A percentile compares a stretch with the other conserved stretches of the same genome.
Conservation (phyloP, 2,888 invertebrate genomes). For the Lucinisca nassula region DNA sequence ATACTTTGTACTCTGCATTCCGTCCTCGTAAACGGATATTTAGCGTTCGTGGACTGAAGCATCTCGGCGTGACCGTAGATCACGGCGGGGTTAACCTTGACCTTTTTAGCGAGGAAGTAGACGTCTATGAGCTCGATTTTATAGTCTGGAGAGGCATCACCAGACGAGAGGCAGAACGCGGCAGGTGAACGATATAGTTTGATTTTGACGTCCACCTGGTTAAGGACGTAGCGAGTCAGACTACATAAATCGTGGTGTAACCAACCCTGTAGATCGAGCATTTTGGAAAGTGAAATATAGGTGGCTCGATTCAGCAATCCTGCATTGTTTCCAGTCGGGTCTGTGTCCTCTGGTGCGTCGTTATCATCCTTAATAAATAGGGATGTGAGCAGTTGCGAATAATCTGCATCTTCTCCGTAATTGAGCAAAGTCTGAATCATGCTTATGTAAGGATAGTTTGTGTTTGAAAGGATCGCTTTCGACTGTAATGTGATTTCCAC, state of each 20-base stretch:
- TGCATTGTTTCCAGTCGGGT: not conserved
- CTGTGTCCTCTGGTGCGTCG: not conserved
- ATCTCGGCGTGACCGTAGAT: slow-evolving; percentile 50
- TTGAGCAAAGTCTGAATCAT: not conserved
- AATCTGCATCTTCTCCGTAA: slow-evolving; percentile 23
- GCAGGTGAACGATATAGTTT: not conserved
- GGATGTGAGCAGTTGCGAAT: slow-evolving; percentile 17
- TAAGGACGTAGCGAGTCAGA: not conserved
- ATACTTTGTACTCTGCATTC: not conserved
- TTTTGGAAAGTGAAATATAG: not conserved
- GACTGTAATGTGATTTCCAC: not conserved
- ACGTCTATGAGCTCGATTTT: not conserved
- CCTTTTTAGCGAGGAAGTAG: slow-evolving; percentile 9
- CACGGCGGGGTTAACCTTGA: slow-evolving; percentile 48
- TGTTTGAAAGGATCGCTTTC: not conserved
- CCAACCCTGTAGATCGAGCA: not conserved
- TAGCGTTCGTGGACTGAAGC: not conserved
- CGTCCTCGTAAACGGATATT: not conserved
- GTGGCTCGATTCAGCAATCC: not conserved
- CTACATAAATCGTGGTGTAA: not conserved
- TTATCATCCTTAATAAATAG: slow-evolving; percentile 1
- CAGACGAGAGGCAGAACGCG: not conserved
- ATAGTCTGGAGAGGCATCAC: slow-evolving; percentile 2
- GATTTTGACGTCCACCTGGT: not conserved
- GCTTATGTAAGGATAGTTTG: not conserved